phyloP scores from a whole-genome alignment of 2,113 vertebrate genomes.

The cattle (Bos taurus) region ARS-UCD2.0 NC_037328.1:50362001-50362500 shows the following conservation, averaged over 20 bases:
- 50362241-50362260: neutral
- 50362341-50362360: neutral
- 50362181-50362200: neutral
- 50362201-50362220: neutral
- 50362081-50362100: neutral
- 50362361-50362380: slow-evolving; percentile 23
- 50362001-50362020: neutral
- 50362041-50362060: neutral
- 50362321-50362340: neutral
- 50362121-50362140: neutral
- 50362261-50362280: neutral
- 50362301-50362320: neutral
- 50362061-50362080: neutral
- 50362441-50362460: slow-evolving; percentile 16
- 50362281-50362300: neutral
- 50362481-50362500: neutral
- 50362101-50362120: neutral
- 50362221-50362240: neutral
- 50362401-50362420: neutral
- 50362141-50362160: neutral
- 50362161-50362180: neutral
- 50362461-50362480: neutral
- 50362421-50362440: slow-evolving; percentile 48
- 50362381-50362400: neutral
- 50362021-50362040: neutral